phyloP scores from a whole-genome alignment of 2,888 invertebrate species.

The Thera obeliscata region DNA sequence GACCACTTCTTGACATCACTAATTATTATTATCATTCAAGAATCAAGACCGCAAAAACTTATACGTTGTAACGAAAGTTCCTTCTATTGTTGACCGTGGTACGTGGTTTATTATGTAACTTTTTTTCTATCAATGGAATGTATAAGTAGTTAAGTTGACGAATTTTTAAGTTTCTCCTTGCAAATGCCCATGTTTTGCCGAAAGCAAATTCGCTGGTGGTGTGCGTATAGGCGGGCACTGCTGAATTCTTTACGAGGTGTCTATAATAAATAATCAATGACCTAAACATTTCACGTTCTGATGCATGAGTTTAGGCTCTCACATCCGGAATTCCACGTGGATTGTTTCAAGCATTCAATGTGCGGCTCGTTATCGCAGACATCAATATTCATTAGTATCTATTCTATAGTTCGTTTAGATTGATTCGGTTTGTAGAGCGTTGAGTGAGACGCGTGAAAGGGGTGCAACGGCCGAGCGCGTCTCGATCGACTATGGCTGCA shows the following conservation, averaged over 20 bases:
- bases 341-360: constrained; percentile 50
- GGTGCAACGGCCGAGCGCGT: constrained; percentile 79
- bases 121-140: constrained; percentile 36
- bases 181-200: constrained; percentile 13
- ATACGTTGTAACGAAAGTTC: constrained; percentile 36
- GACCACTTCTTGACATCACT: constrained; percentile 34
- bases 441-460: constrained; percentile 77
- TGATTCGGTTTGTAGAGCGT: constrained; percentile 81
- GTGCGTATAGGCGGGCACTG: constrained; percentile 9
- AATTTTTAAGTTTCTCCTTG: constrained; percentile 33
- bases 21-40: constrained; percentile 37
- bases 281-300: constrained; percentile 28
- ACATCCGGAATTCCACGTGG: constrained; percentile 58
- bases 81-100: constrained; percentile 37
- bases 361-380: constrained; percentile 47
- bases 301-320: constrained; percentile 34
- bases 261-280: constrained; percentile 19
- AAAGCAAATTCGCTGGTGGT: constrained; percentile 18
- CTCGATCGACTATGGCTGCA: constrained; percentile 50
- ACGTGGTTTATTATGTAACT: constrained; percentile 37
- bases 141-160: constrained; percentile 26
- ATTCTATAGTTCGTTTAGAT: constrained; percentile 63
- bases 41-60: constrained; percentile 36
- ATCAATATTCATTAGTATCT: constrained; percentile 67
- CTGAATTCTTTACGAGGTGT: constrained; percentile 8